Evolutionary conservation across 2,888 invertebrate species (phyloP), one percentile per base, ranked within the genome.

Genomic region (Tachina lurida): DNA sequence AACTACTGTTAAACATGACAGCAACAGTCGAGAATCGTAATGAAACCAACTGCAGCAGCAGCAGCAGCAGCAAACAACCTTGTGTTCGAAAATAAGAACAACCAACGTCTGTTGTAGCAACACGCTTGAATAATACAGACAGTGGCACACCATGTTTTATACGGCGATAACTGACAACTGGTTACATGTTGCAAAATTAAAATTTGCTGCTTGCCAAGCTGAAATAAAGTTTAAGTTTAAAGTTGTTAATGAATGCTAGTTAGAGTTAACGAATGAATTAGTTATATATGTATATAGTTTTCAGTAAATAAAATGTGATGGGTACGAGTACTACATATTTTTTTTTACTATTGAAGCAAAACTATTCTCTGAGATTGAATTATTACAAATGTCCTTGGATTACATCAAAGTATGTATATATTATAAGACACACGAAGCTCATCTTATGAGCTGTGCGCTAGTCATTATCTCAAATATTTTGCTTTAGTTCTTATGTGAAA

Each of bases 1-100:
- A 80, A 83, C 77, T 80, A 82, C 82, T 81, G 84, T 82, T 79
- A 54, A 82, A 82, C 78, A 87, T 84, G 78, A 76, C 82, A 82
- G 82, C 79, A 88, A 89, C 80, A 82, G 78, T 49, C 75, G 74
- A 86, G 74, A 86, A 67, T 73, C 86, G 63, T 47, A 75, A 62
- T 60, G 54, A 62, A 81, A 52, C 52, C 45, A 68, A 60, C 62
- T 43, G 52, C 43, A 13, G 70, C 54, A 63, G 52, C 54, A 70
- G 49, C 41, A n/a, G n/a, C n/a, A 17, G 70, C 54, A 63, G 52
- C 54, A 71, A 73, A 73, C 45, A 65, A 65, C 17, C 63, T 71
- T 56, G 70, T 63, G 17, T 63, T 71, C 10, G 41, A 60, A 65
- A 65, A 67, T 56, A 22, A 49, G 22, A 79, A 74, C 70, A 31